These are phyloP conservation scores for Nomada fucata DNA, from an alignment of 2,888 invertebrate species.

Conservation along the genomic window DNA sequence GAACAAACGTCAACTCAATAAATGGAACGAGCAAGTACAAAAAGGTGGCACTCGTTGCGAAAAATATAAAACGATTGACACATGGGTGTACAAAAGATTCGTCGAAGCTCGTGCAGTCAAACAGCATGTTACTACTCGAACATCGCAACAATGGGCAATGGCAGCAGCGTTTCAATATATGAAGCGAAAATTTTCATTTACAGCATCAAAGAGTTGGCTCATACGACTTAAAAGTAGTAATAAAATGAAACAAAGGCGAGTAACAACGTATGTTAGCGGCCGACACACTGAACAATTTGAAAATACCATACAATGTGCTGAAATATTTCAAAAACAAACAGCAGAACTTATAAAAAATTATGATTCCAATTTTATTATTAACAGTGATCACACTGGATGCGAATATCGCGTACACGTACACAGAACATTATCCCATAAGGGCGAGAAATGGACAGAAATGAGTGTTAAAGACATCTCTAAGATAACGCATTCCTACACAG, in stretches of 20 bases:
- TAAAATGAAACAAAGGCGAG: background rate
- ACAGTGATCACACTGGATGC: background rate
- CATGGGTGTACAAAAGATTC: no score
- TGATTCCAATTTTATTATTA: background rate
- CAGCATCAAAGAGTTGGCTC: background rate
- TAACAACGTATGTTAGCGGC: background rate
- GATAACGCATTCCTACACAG: conserved; percentile 11
- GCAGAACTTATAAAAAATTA: background rate
- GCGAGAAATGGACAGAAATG: background rate
- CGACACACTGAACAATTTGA: background rate
- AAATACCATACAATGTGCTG: background rate
- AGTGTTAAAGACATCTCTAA: background rate
- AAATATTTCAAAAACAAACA: conserved; percentile 6
- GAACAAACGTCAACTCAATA: background rate
- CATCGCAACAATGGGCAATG: background rate
- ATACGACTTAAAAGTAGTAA: background rate
- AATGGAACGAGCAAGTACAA: background rate
- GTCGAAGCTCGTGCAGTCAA: no score
- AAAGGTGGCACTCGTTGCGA: background rate
- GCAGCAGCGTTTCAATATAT: background rate
- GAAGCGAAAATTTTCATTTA: background rate
- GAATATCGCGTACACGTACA: background rate
- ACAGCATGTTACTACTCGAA: background rate
- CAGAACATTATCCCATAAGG: background rate
- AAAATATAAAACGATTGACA: background rate